Evolutionary conservation across 1,140 invertebrate genomes (phyloP).

Genomic region (Papilio xuthus): DNA sequence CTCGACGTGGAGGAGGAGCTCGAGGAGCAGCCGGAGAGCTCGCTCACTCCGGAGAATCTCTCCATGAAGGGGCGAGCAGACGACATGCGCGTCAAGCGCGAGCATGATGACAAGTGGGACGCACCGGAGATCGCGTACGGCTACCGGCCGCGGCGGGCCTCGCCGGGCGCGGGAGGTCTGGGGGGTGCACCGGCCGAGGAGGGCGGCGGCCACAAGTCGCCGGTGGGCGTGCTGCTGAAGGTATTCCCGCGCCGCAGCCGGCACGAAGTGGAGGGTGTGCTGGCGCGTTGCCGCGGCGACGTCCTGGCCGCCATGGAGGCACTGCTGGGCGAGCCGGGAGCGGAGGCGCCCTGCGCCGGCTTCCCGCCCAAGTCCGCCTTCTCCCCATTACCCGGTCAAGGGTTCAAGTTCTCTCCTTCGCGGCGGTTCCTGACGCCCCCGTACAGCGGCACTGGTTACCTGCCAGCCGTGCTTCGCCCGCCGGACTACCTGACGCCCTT

Average conservation of each 20-base stretch:
- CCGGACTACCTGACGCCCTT: slow-evolving; percentile 77
- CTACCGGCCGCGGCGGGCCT: slow-evolving; percentile 58
- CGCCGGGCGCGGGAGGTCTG: slow-evolving; percentile 46
- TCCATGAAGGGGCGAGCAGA: slow-evolving; percentile 76
- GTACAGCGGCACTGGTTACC: slow-evolving; percentile 90
- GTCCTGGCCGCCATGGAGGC: slow-evolving; percentile 95
- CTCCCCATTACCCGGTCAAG: slow-evolving; percentile 85
- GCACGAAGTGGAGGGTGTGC: slow-evolving; percentile 90
- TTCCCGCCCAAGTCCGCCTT: slow-evolving; percentile 85
- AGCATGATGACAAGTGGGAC: slow-evolving; percentile 77
- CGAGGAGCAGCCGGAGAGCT: slow-evolving; percentile 74
- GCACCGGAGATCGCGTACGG: slow-evolving; percentile 67
- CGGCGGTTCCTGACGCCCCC: slow-evolving; percentile 89
- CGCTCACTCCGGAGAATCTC: slow-evolving; percentile 78
- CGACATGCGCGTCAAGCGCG: slow-evolving; percentile 66
- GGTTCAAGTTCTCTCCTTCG: slow-evolving; percentile 81
- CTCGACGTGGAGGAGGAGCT: slow-evolving; percentile 80
- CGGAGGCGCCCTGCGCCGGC: slow-evolving; percentile 72
- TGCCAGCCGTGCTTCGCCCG: slow-evolving; percentile 88
- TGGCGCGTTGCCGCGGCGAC: slow-evolving; percentile 91
- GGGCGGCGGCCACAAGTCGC: slow-evolving; percentile 71
- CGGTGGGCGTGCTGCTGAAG: slow-evolving; percentile 78
- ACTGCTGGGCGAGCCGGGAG: slow-evolving; percentile 86
- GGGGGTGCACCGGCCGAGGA: slow-evolving; percentile 53
- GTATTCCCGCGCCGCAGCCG: slow-evolving; percentile 93